These are phyloP conservation scores for Gymnosoma rotundatum DNA, from an alignment of 2,888 invertebrate species.

Conservation along the genomic window DNA sequence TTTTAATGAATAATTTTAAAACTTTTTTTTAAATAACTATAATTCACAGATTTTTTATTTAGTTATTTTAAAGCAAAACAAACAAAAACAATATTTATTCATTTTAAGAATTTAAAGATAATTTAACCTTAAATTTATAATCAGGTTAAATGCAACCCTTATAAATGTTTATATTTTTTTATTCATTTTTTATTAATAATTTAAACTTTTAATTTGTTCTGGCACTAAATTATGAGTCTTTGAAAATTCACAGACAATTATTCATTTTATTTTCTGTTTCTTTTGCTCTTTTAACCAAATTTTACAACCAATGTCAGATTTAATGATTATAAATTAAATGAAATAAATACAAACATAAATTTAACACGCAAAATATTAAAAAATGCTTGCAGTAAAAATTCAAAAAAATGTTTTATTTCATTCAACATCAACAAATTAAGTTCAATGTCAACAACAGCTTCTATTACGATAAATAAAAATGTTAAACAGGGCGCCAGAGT, in stretches of 20 bases:
- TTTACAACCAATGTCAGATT: slow-evolving; percentile 69
- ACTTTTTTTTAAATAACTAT: neutral
- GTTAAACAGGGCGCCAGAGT: slow-evolving; percentile 9
- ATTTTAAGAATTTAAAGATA: too few species aligned
- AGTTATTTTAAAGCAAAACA: too few species aligned
- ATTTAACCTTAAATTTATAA: neutral
- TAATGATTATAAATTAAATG: slow-evolving; percentile 69
- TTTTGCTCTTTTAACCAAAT: slow-evolving; percentile 53
- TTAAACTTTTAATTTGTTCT: slow-evolving; percentile 45
- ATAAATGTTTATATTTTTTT: neutral
- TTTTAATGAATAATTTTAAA: neutral
- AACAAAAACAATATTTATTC: too few species aligned
- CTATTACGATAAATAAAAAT: slow-evolving; percentile 1
- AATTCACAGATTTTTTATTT: too few species aligned
- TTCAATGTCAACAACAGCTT: slow-evolving; percentile 51
- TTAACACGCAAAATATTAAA: slow-evolving; percentile 11
- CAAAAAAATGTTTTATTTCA: slow-evolving; percentile 39
- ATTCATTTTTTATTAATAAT: slow-evolving; percentile 5
- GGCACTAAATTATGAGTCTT: slow-evolving; percentile 66
- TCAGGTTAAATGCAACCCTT: slow-evolving; percentile 7
- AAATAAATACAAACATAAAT: slow-evolving; percentile 52
- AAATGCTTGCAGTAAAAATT: slow-evolving; percentile 4
- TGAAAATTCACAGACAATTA: slow-evolving; percentile 57
- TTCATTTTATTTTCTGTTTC: slow-evolving; percentile 9
- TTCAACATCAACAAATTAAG: slow-evolving; percentile 49